Percentiles rank a stretch among this genome's conserved stretches.
These are phyloP conservation scores for Cnemophilus loriae DNA, from an alignment of 2,113 vertebrate species.

Conservation along the genomic window DNA sequence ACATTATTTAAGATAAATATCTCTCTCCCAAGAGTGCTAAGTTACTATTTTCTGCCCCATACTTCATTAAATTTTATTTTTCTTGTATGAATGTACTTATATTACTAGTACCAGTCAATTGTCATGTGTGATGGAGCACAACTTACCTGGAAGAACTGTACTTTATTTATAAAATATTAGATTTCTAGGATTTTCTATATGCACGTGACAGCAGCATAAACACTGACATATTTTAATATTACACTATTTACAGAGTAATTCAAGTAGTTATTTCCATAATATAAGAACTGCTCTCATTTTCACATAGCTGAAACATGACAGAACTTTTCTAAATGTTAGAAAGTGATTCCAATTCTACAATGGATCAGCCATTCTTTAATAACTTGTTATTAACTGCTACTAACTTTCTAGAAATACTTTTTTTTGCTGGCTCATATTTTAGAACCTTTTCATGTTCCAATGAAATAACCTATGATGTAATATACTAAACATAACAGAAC, in stretches of 20 bases:
- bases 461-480: neutral
- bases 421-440: neutral
- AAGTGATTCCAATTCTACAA: neutral
- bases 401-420: neutral
- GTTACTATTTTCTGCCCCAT: neutral
- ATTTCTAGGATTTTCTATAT: neutral
- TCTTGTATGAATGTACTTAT: neutral
- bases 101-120: neutral
- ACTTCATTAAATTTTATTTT: neutral
- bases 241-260: neutral
- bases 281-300: neutral
- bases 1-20: neutral
- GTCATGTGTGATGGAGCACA: neutral
- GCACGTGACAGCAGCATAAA: neutral
- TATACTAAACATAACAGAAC: neutral
- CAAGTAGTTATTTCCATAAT: neutral
- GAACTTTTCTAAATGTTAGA: neutral
- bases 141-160: neutral
- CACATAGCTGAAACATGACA: neutral
- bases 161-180: neutral
- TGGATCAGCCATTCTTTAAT: neutral
- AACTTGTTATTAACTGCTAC: neutral
- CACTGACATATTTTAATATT: neutral
- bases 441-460: neutral
- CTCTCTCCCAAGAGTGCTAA: neutral